These are phyloP conservation scores for Ectemnius lituratus DNA, from an alignment of 2,888 invertebrate genomes.

Conservation along the genomic window DNA sequence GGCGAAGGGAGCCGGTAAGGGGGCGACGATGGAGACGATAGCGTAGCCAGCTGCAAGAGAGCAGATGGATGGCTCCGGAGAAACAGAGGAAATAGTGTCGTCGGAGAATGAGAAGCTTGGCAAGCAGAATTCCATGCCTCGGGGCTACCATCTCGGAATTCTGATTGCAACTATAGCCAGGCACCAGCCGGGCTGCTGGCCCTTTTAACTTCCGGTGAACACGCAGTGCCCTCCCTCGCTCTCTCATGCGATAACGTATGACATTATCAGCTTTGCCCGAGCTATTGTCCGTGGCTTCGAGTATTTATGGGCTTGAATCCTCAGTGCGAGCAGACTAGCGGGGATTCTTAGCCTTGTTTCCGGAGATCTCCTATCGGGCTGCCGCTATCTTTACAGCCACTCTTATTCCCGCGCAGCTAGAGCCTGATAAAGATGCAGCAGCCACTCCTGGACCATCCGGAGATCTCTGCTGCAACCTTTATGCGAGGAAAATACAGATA, in stretches of 20 bases:
- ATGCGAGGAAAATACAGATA: not conserved
- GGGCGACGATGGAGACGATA: not conserved
- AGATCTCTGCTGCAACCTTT: not conserved
- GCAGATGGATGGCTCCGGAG: constrained; percentile 12
- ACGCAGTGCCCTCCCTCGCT: no score
- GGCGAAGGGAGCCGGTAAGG: not conserved
- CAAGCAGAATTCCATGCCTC: constrained; percentile 34
- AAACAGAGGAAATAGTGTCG: constrained; percentile 11
- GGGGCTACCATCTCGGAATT: constrained; percentile 50
- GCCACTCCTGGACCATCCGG: not conserved
- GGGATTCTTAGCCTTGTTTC: constrained; percentile 26
- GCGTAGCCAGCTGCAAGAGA: not conserved
- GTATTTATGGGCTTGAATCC: constrained; percentile 41
- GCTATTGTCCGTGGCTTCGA: constrained; percentile 39
- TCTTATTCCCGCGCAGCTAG: constrained; percentile 7
- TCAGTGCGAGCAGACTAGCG: not conserved
- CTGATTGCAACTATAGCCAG: constrained; percentile 48
- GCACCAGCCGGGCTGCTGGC: not conserved
- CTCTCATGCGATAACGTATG: constrained; percentile 33
- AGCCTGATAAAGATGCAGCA: constrained; percentile 32
- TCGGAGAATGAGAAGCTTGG: constrained; percentile 15
- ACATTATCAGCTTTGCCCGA: constrained; percentile 40
- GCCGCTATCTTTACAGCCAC: constrained; percentile 24
- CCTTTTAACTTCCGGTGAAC: constrained; percentile 44
- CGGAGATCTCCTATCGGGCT: constrained; percentile 31